phyloP scores from a whole-genome alignment of 2,888 invertebrate species.

The Gibbula magus region DNA sequence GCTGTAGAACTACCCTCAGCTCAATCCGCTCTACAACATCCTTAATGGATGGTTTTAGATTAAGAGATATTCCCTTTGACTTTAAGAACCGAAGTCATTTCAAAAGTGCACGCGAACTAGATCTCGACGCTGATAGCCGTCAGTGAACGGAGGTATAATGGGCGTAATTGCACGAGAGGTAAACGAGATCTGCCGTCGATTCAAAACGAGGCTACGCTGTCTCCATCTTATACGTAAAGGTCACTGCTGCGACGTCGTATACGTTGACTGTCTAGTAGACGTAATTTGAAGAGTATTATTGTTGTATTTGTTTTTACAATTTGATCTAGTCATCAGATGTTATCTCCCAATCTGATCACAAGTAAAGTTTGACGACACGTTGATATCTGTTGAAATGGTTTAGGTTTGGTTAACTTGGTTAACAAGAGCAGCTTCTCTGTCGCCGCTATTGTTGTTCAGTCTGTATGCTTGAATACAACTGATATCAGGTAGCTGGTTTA shows the following conservation, averaged over 20 bases:
- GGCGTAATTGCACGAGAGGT: neutral
- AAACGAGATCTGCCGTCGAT: neutral
- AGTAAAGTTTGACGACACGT: neutral
- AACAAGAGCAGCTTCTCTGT: neutral
- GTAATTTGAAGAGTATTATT: neutral
- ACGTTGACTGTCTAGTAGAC: neutral
- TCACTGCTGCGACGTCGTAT: neutral
- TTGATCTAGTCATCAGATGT: neutral
- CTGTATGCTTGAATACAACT: neutral
- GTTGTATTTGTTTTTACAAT: neutral
- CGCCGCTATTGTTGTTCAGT: neutral
- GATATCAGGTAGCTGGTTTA: neutral
- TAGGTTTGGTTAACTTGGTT: neutral
- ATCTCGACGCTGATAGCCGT: neutral
- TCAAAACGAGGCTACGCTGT: neutral
- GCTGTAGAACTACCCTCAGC: no score
- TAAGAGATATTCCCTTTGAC: neutral
- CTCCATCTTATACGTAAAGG: neutral
- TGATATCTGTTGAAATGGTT: neutral
- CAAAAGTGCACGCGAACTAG: neutral
- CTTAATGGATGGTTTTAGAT: constrained; percentile 7
- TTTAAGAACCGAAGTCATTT: neutral
- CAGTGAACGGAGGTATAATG: neutral
- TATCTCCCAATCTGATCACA: neutral
- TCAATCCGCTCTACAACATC: no score